These are phyloP conservation scores for Pachycephala philippinensis DNA, from an alignment of 2,113 vertebrate species.

Conservation along the genomic window DNA sequence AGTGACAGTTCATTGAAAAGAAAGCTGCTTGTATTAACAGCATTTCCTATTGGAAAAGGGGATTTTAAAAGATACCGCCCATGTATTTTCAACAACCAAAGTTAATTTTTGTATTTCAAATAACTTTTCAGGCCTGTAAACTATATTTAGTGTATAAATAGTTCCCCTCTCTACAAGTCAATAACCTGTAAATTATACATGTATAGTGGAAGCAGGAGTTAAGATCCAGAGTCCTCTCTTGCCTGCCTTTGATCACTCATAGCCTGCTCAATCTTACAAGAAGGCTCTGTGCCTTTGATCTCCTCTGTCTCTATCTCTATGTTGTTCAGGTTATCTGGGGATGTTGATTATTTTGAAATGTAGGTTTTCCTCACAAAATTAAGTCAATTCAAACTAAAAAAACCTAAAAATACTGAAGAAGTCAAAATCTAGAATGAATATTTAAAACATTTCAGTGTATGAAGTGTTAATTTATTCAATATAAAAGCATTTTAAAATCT, in stretches of 20 bases:
- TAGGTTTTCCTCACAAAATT: neutral
- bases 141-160: neutral
- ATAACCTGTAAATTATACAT: slow-evolving; percentile 47
- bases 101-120: neutral
- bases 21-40: neutral
- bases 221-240: slow-evolving; percentile 16
- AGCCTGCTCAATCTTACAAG: slow-evolving; percentile 36
- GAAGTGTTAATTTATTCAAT: neutral
- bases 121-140: neutral
- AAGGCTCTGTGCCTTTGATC: slow-evolving; percentile 27
- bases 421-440: neutral
- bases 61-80: neutral
- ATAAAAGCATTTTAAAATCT: neutral
- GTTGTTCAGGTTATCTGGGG: neutral
- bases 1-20: neutral
- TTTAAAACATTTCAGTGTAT: neutral
- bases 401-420: neutral
- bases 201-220: neutral
- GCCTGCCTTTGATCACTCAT: slow-evolving; percentile 50
- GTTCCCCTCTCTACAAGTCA: neutral
- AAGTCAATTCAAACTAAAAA: neutral
- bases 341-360: neutral
- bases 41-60: neutral
- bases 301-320: neutral
- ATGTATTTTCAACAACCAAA: neutral